Evolutionary conservation across 1,140 invertebrate genomes (phyloP).

Genomic region (Eueides isabella): DNA sequence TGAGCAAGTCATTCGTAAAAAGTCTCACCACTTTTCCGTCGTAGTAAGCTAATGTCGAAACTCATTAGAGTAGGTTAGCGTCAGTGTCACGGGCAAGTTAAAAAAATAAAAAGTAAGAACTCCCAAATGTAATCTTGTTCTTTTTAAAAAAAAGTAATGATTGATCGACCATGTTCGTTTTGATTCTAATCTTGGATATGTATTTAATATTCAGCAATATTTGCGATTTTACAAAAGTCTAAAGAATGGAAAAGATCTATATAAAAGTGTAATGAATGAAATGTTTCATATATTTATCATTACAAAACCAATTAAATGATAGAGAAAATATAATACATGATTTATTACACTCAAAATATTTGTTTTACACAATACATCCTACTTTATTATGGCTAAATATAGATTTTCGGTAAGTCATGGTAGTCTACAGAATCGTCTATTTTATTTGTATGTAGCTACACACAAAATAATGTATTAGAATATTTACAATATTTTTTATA

Average conservation of each 20-base stretch:
- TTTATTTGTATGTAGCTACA: background rate
- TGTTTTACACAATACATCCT: background rate
- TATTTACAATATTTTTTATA: background rate
- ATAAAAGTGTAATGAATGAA: background rate
- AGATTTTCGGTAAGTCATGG: background rate
- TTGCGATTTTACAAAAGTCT: background rate
- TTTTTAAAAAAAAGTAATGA: conserved; percentile 58
- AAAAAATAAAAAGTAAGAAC: conserved; percentile 60
- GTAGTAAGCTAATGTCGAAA: conserved; percentile 75
- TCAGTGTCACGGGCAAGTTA: conserved; percentile 77
- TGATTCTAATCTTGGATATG: background rate
- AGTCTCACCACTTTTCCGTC: conserved; percentile 56
- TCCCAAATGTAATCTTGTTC: conserved; percentile 71
- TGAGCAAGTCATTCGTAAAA: conserved; percentile 66
- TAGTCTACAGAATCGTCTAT: background rate
- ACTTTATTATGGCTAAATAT: background rate
- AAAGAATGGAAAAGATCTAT: background rate
- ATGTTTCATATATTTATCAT: background rate
- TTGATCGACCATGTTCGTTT: conserved; percentile 57
- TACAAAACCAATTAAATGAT: background rate
- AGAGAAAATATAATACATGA: background rate
- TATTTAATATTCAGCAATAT: background rate
- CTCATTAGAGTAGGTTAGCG: conserved; percentile 77
- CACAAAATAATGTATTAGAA: background rate
- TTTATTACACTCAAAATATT: background rate